Base-by-base conservation (phyloP, 2,113 vertebrate genomes). In the Nibea coibor region DNA sequence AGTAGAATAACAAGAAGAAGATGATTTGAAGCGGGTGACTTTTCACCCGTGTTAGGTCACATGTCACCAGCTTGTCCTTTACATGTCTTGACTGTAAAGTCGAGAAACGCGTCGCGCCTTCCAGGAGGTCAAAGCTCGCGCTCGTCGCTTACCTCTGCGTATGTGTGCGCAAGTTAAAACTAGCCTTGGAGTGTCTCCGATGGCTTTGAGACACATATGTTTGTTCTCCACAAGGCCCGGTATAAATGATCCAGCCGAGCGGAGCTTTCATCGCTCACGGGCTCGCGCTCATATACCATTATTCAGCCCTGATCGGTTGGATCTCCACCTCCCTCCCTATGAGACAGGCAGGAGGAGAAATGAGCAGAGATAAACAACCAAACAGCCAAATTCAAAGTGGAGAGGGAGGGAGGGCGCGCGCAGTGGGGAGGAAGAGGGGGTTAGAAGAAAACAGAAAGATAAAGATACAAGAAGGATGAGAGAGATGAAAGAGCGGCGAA, bases 331-430 rank as follows among this genome's bases (percentile, higher is more conserved):
- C 71, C 77, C 72, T 85, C 87, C 82, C 90, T 73, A 39, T 68
- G 83, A 84, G 85, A 72, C 68, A 78, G 83, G 80, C 75, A 82
- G 80, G 64, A 86, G 80, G 82, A 87, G 66, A 88, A 88, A 88
- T 85, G 83, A 89, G 72, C 75, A 47, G 56, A 87, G 88, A 92
- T 89, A 91, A 93, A 91, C 85, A 93, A 86, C 66, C 82, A 80
- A 87, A 87, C 82, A 88, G 83, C 72, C 84, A 71, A 83, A 88
- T 89, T 89, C 72, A 86, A 81, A 88, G 79, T 64, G 67, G 64
- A 80, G 78, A 63, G 75, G 80, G 51, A 86, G 54, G 80, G 86
- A 50, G 35, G 35, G 83, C 85, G 54, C 51, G n/a, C 65, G 17
- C n/a, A 65, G 71, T 80, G 26, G 43, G 58, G 51, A 78, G 66